These are phyloP conservation scores for Hemithea aestivaria DNA, from an alignment of 2,888 invertebrate genomes.

Conservation along the genomic window DNA sequence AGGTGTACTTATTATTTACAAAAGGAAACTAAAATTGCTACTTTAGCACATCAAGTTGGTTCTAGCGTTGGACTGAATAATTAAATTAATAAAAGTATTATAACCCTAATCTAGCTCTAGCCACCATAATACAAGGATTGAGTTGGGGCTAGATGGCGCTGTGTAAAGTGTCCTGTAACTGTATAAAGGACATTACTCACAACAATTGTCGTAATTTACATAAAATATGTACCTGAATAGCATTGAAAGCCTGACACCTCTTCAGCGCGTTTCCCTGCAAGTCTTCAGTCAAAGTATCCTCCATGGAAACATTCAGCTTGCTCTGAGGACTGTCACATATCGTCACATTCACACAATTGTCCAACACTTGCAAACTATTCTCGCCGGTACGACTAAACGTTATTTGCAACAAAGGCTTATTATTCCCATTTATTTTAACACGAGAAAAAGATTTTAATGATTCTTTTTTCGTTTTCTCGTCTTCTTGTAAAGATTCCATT, in stretches of 20 bases:
- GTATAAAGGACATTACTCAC: too few relatives aligned
- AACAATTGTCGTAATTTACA: too few relatives aligned
- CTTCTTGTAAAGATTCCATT: constrained; percentile 50
- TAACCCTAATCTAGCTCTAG: background rate
- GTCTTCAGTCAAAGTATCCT: constrained; percentile 56
- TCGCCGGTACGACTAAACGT: constrained; percentile 62
- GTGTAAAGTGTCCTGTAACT: too few relatives aligned
- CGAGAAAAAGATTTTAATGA: constrained; percentile 55
- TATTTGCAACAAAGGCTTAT: constrained; percentile 66
- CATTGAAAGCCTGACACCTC: constrained; percentile 73
- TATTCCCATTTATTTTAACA: constrained; percentile 68
- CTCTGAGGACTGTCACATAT: constrained; percentile 48
- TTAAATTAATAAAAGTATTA: background rate
- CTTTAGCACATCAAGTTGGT: too few relatives aligned
- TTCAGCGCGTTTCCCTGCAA: constrained; percentile 57
- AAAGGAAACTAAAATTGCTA: too few relatives aligned
- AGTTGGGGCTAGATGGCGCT: too few relatives aligned
- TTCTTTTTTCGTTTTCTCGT: constrained; percentile 39
- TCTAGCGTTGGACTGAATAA: too few relatives aligned
- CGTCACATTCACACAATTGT: constrained; percentile 67
- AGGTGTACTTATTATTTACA: too few relatives aligned
- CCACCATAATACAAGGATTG: too few relatives aligned
- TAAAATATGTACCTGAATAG: constrained; percentile 61
- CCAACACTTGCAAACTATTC: constrained; percentile 63
- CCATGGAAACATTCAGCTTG: constrained; percentile 46